Conservation (phyloP, 2,888 invertebrate genomes). For the Nasonovia ribisnigri region DNA sequence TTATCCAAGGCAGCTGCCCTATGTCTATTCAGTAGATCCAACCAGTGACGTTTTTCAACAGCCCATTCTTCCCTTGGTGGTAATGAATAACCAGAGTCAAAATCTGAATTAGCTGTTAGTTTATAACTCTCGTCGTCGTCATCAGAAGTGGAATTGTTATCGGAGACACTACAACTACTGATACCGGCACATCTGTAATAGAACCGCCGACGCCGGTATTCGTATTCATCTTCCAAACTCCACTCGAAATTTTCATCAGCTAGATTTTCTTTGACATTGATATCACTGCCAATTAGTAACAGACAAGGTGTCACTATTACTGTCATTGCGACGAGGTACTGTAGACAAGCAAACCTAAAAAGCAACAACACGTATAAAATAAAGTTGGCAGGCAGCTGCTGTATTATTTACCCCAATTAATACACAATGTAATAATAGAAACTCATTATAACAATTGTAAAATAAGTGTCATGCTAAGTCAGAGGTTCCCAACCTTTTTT, state of each 20-base stretch:
- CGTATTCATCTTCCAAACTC: slow-evolving; percentile 52
- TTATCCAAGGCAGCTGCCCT: slow-evolving; percentile 89
- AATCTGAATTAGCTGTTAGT: background rate
- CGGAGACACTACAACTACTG: background rate
- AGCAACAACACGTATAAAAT: background rate
- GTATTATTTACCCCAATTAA: background rate
- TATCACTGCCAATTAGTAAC: background rate
- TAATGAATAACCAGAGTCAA: background rate
- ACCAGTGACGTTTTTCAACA: slow-evolving; percentile 42
- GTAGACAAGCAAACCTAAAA: slow-evolving; percentile 47
- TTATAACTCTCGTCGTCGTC: background rate
- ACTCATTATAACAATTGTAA: no score
- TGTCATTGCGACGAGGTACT: slow-evolving; percentile 48
- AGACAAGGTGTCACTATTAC: slow-evolving; percentile 51
- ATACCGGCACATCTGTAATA: slow-evolving; percentile 45
- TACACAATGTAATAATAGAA: background rate
- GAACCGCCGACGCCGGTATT: slow-evolving; percentile 40
- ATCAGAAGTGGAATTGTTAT: background rate
- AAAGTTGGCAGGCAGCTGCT: background rate
- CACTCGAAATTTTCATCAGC: background rate
- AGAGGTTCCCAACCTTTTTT: no score
- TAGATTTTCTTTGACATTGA: background rate
- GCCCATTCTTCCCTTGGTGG: slow-evolving; percentile 15
- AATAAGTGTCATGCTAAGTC: no score
- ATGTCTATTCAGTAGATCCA: slow-evolving; percentile 69